phyloP scores from a whole-genome alignment of 2,113 vertebrate genomes.

The Columba janthina region DNA sequence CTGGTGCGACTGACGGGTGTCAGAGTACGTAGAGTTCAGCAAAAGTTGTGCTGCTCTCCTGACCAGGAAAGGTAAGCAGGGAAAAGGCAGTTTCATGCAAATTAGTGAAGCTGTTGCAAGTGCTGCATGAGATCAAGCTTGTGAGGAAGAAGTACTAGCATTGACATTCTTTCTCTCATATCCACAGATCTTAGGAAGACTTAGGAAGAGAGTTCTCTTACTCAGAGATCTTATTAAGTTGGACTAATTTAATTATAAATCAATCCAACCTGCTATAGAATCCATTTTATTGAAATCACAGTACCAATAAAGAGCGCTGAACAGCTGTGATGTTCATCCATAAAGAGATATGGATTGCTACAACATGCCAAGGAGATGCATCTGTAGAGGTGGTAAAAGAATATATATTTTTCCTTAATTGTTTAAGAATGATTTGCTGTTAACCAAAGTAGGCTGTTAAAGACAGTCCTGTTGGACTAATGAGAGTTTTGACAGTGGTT shows the following conservation, averaged over 20 bases:
- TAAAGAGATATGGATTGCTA: not conserved
- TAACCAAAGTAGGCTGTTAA: conserved; percentile 73
- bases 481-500: not conserved
- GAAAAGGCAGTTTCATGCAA: not conserved
- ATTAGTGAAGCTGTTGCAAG: not conserved
- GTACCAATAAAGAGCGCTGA: not conserved
- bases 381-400: conserved; percentile 49
- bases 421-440: conserved; percentile 70
- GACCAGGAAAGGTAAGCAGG: not conserved
- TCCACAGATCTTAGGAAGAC: not conserved
- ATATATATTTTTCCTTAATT: conserved; percentile 39
- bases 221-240: not conserved
- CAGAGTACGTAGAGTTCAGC: not conserved
- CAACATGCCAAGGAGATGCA: conserved; percentile 25
- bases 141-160: not conserved
- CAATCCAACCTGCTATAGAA: not conserved
- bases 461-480: conserved; percentile 46
- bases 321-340: not conserved
- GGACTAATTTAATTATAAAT: not conserved
- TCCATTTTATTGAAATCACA: not conserved
- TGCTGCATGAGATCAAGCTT: not conserved
- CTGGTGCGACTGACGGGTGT: not conserved
- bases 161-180: not conserved
- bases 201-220: conserved; percentile 18
- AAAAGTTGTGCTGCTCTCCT: not conserved